phyloP scores from a whole-genome alignment of 2,797 vertebrate genomes.

The Artibeus lituratus region DNA sequence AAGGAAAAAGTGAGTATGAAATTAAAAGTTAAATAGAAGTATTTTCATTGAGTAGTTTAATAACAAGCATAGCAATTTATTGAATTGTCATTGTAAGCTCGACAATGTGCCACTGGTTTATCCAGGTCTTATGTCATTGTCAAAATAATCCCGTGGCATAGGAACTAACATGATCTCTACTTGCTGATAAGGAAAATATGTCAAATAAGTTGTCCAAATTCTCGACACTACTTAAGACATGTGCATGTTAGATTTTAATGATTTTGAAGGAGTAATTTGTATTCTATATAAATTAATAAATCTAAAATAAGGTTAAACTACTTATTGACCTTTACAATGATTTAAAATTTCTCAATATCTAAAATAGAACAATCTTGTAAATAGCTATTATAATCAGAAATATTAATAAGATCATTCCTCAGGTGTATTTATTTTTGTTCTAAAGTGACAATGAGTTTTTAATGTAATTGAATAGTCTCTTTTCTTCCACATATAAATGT shows the following conservation, averaged over 20 bases:
- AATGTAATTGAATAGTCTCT: neutral
- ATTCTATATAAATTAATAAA: neutral
- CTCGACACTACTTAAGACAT: neutral
- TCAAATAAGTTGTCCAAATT: neutral
- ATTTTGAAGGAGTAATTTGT: neutral
- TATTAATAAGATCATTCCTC: neutral
- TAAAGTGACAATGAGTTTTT: neutral
- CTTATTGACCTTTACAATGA: neutral
- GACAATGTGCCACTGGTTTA: neutral
- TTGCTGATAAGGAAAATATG: neutral
- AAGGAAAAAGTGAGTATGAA: neutral
- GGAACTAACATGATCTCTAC: neutral
- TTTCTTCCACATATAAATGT: neutral
- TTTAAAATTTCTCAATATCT: neutral
- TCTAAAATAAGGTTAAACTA: neutral
- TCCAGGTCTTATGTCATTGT: neutral
- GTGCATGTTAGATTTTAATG: neutral
- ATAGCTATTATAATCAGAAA: neutral
- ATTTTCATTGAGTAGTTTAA: conserved; percentile 27
- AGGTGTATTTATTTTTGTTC: neutral
- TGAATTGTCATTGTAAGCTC: neutral
- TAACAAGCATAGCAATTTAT: neutral
- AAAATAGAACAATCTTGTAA: neutral
- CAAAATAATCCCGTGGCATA: neutral
- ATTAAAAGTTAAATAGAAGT: neutral